Evolutionary conservation across 1,140 invertebrate species (phyloP).

Genomic region (Tetragonula clypearis): DNA sequence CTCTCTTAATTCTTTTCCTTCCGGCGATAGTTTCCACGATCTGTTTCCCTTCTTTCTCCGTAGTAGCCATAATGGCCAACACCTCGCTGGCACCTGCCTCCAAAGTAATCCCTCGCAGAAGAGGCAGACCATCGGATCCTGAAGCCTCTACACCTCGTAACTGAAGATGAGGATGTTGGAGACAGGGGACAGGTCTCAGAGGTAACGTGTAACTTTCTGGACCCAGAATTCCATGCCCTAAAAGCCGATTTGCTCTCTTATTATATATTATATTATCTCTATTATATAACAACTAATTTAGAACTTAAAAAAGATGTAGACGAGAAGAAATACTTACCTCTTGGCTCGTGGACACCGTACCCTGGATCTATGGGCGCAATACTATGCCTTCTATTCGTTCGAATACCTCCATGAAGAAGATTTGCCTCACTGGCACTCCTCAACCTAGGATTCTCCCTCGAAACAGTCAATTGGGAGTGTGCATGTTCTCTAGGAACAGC

Average conservation of each 20-base stretch:
- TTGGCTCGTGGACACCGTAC: constrained; percentile 68
- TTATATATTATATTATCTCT: too few species aligned
- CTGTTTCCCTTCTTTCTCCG: constrained; percentile 80
- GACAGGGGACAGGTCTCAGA: constrained; percentile 74
- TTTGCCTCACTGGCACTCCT: constrained; percentile 90
- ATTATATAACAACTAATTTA: background rate
- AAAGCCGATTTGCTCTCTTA: background rate
- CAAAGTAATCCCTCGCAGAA: constrained; percentile 88
- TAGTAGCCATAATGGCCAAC: constrained; percentile 93
- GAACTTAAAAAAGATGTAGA: background rate
- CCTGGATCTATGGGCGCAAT: constrained; percentile 84
- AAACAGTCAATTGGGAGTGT: constrained; percentile 77
- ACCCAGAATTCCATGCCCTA: constrained; percentile 71
- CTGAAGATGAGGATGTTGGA: constrained; percentile 86
- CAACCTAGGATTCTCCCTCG: constrained; percentile 82
- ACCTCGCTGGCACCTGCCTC: constrained; percentile 95
- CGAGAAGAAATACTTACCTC: background rate
- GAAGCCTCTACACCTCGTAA: constrained; percentile 84
- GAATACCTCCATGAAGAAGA: constrained; percentile 82
- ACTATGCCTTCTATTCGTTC: constrained; percentile 84
- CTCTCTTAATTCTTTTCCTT: constrained; percentile 85
- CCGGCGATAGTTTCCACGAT: constrained; percentile 92
- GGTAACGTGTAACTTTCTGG: constrained; percentile 71
- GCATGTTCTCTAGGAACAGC: constrained; percentile 77
- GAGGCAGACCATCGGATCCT: constrained; percentile 74